These are phyloP conservation scores for Poeciliopsis paucimaculata DNA, from an alignment of 2,797 vertebrate genomes.

Conservation along the genomic window DNA sequence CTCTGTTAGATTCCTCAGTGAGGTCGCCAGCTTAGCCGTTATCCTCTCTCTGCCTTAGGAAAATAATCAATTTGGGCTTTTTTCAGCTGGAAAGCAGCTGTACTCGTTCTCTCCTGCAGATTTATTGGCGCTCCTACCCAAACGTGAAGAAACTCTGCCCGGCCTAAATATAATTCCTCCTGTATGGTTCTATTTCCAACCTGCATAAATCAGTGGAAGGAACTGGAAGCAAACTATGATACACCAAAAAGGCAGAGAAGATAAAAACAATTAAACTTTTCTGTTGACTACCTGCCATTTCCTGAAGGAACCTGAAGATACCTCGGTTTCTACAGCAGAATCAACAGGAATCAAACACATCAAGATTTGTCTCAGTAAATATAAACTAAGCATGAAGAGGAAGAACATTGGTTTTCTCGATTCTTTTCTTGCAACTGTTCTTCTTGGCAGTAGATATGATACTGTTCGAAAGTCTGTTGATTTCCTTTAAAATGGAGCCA, in stretches of 20 bases:
- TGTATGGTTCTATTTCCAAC: constrained; percentile 12
- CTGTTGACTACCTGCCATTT: background rate
- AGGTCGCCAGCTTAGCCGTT: constrained; percentile 61
- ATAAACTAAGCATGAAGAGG: background rate
- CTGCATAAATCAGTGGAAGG: background rate
- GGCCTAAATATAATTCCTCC: constrained; percentile 25
- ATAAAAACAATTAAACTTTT: background rate
- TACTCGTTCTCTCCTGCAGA: constrained; percentile 43
- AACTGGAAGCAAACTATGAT: background rate
- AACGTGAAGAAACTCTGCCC: constrained; percentile 21
- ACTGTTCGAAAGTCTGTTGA: background rate
- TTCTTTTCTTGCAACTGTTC: background rate
- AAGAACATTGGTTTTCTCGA: background rate
- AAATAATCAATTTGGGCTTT: constrained; percentile 65
- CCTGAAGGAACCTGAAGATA: background rate
- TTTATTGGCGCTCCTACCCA: constrained; percentile 42
- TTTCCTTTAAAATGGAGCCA: background rate
- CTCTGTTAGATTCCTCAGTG: constrained; percentile 49
- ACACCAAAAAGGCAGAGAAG: background rate
- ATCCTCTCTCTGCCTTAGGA: constrained; percentile 55
- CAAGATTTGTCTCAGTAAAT: background rate
- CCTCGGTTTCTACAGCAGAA: background rate
- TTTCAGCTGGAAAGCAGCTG: constrained; percentile 57
- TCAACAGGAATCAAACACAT: background rate
- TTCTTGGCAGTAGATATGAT: background rate